A percentile compares a stretch with the other conserved stretches of the same genome.
Conservation (phyloP, 1,140 invertebrate genomes). For the Leptestheria dahalacensis region DNA sequence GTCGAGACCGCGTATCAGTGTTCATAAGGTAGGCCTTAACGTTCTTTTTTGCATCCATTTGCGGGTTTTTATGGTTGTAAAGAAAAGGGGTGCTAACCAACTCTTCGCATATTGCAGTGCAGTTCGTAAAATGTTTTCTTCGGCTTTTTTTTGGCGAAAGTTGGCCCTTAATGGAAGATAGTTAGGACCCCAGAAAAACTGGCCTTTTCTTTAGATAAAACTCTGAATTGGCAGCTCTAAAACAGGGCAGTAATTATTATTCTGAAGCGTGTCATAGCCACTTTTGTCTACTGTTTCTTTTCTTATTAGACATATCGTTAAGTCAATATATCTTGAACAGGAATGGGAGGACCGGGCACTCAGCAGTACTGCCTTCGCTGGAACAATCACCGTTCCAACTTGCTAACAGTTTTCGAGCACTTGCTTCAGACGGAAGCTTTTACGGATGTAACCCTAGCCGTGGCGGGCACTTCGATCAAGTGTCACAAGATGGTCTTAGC, state of each 20-base stretch:
- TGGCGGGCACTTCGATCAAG: slow-evolving; percentile 28
- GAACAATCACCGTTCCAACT: slow-evolving; percentile 31
- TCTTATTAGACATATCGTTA: not conserved
- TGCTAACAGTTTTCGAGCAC: slow-evolving; percentile 29
- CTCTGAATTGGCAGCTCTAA: no score
- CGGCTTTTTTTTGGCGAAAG: no score
- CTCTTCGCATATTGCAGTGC: not conserved
- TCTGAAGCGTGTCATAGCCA: not conserved
- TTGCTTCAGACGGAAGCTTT: slow-evolving; percentile 25
- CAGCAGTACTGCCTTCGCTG: slow-evolving; percentile 32
- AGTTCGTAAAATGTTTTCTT: not conserved
- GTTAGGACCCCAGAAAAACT: no score
- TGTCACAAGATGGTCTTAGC: slow-evolving; percentile 31
- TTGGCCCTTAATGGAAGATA: no score
- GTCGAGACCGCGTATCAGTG: no score
- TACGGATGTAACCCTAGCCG: slow-evolving; percentile 30
- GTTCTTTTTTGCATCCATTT: no score
- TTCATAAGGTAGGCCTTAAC: no score
- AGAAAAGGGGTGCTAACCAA: not conserved
- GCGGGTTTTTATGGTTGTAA: no score
- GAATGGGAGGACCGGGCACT: not conserved
- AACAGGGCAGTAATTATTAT: no score
- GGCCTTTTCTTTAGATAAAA: no score
- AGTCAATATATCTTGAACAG: not conserved
- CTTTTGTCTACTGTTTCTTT: not conserved